Conservation (phyloP, 2,797 vertebrate genomes). For the Stomatorhinus walkeri region DNA sequence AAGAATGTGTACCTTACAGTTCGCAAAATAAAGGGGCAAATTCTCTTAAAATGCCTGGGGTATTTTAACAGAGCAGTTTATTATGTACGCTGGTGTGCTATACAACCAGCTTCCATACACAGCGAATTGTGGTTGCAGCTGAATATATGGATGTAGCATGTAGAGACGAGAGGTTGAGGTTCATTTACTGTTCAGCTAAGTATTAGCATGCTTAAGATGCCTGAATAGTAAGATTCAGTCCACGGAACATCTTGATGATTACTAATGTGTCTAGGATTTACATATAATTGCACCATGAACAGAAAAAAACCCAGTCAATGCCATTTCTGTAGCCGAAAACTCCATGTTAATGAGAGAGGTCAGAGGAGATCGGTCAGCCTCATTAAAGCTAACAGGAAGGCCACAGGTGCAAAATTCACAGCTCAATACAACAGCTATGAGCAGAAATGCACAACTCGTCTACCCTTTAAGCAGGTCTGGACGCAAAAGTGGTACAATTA, state of each 20-base stretch:
- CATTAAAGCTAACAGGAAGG: neutral
- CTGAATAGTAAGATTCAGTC: neutral
- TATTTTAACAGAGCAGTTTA: neutral
- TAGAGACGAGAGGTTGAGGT: neutral
- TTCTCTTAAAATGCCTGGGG: neutral
- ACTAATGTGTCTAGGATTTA: neutral
- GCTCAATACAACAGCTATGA: neutral
- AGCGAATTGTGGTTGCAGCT: neutral
- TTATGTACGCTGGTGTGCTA: neutral
- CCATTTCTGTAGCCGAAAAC: neutral
- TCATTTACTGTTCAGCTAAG: neutral
- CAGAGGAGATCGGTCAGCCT: neutral
- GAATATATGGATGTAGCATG: neutral
- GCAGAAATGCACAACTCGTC: neutral
- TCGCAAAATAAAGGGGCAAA: neutral
- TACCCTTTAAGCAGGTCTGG: neutral
- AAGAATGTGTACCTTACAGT: neutral
- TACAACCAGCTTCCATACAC: neutral
- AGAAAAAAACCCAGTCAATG: neutral
- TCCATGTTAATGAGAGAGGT: neutral
- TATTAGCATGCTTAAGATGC: neutral
- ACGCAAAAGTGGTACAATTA: neutral
- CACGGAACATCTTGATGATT: neutral
- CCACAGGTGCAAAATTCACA: neutral
- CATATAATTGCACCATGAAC: neutral